A percentile compares a stretch with the other conserved stretches of the same genome.
Conservation (phyloP, 2,797 vertebrate species). For the Acanthis flammea region DNA sequence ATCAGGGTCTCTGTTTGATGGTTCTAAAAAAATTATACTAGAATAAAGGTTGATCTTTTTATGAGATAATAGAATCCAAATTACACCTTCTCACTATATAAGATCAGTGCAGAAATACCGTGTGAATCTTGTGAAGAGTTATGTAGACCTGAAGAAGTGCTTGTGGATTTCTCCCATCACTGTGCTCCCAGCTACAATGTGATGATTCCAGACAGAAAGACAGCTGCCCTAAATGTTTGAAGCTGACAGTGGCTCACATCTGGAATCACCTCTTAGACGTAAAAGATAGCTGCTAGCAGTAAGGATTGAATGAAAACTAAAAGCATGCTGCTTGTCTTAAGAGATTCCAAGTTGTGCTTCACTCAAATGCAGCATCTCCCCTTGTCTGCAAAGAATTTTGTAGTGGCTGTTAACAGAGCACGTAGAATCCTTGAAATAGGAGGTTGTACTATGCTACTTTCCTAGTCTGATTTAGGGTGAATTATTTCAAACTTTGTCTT, state of each 20-base stretch:
- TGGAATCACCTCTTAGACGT: neutral
- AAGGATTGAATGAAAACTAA: neutral
- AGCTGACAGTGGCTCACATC: neutral
- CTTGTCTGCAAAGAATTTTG: neutral
- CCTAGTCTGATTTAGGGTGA: neutral
- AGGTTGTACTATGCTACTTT: neutral
- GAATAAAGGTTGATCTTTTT: neutral
- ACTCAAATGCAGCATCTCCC: neutral
- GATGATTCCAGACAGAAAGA: neutral
- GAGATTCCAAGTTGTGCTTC: neutral
- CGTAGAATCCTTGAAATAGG: neutral
- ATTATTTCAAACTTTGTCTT: neutral
- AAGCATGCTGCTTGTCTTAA: neutral
- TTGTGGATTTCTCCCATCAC: neutral
- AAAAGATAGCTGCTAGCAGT: neutral
- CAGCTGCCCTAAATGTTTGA: neutral
- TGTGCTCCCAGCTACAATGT: neutral
- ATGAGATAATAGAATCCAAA: neutral
- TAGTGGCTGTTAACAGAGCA: neutral
- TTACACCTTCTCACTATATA: neutral
- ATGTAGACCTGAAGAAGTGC: rapidly evolving
- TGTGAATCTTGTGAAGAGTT: neutral
- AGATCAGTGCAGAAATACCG: neutral
- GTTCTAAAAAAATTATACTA: neutral
- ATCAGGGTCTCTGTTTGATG: neutral